Conservation (phyloP, 1,140 invertebrate genomes). For the Ooceraea biroi region DNA sequence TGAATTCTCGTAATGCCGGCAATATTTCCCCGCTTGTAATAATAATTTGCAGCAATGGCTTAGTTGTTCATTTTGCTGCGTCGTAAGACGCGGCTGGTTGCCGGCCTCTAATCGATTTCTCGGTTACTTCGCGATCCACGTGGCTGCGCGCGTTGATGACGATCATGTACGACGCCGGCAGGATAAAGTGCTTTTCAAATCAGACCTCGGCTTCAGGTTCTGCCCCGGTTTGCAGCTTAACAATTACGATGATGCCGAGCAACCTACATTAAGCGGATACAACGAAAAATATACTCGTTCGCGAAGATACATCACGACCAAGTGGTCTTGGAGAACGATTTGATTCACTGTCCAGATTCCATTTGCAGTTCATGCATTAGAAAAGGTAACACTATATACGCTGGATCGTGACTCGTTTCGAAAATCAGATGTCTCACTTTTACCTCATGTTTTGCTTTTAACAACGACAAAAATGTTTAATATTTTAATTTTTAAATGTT, state of each 20-base stretch:
- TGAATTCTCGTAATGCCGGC: conserved; percentile 10
- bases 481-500: neutral
- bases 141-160: conserved; percentile 57
- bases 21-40: neutral
- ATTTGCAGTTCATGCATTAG: conserved; percentile 1
- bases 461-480: neutral
- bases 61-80: conserved; percentile 27
- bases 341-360: neutral
- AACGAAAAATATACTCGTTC: conserved; percentile 50
- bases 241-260: conserved; percentile 75
- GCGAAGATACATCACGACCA: conserved; percentile 25
- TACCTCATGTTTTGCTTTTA: neutral
- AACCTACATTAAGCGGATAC: conserved; percentile 79
- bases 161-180: conserved; percentile 35
- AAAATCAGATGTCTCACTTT: neutral
- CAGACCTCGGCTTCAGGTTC: conserved; percentile 65
- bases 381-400: neutral
- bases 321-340: conserved; percentile 33
- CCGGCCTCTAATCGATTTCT: conserved; percentile 53
- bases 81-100: conserved; percentile 14
- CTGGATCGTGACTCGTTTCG: neutral
- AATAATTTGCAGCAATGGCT: conserved; percentile 13
- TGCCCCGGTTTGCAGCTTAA: conserved; percentile 76
- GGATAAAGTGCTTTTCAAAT: conserved; percentile 69
- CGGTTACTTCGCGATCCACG: conserved; percentile 23